Evolutionary conservation across 2,797 vertebrate genomes (phyloP).

Genomic region (Sarcoramphus papa): DNA sequence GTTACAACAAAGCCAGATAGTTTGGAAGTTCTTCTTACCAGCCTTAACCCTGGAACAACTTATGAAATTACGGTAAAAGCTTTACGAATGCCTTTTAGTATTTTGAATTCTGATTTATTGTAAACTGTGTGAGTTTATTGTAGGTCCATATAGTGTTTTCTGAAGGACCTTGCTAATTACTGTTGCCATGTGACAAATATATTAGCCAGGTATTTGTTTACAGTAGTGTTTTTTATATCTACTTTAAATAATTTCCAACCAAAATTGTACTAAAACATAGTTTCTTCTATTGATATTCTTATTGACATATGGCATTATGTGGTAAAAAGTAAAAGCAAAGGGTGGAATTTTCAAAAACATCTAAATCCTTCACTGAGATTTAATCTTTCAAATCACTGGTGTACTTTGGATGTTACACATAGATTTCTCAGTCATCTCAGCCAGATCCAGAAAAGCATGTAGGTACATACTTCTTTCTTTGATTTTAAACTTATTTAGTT

Average conservation of each 20-base stretch:
- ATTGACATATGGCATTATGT: neutral
- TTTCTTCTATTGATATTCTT: neutral
- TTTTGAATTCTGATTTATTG: slow-evolving; percentile 46
- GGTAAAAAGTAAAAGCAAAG: neutral
- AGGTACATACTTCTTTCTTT: neutral
- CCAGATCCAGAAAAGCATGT: neutral
- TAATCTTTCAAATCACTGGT: neutral
- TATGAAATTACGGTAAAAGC: slow-evolving; percentile 89
- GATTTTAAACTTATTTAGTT: neutral
- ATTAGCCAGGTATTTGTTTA: neutral
- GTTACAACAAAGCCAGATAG: slow-evolving; percentile 79
- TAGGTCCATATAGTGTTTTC: neutral
- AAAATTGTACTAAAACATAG: neutral
- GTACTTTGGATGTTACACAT: neutral
- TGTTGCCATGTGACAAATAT: neutral
- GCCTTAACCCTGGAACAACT: slow-evolving; percentile 90
- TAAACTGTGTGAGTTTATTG: neutral
- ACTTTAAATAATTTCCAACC: neutral
- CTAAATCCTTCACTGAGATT: neutral
- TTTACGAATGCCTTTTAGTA: neutral
- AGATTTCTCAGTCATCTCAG: neutral
- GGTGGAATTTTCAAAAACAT: neutral
- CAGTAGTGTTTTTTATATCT: neutral
- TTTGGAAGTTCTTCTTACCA: slow-evolving; percentile 88
- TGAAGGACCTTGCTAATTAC: neutral